phyloP scores from a whole-genome alignment of 2,797 vertebrate species.

The Eulemur albifrons region DNA sequence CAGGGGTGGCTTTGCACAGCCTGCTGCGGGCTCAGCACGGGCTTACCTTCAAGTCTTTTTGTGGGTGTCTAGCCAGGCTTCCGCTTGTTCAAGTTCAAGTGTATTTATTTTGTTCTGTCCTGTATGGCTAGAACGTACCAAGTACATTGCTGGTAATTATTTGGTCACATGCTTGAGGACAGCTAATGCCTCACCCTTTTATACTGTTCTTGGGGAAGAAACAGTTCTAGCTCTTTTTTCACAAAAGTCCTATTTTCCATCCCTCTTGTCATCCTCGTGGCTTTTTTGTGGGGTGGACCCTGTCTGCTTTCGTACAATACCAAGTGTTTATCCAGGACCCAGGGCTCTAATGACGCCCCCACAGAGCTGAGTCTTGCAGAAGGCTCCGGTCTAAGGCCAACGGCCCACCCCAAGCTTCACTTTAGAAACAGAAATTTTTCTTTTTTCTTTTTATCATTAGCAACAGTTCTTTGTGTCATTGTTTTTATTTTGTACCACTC shows the following conservation, averaged over 20 bases:
- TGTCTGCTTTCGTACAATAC: background rate
- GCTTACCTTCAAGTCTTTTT: background rate
- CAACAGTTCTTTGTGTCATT: background rate
- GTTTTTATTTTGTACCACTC: background rate
- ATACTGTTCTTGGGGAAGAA: background rate
- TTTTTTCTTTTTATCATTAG: background rate
- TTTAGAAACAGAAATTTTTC: too few species aligned
- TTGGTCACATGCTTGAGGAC: background rate
- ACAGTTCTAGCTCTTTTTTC: background rate
- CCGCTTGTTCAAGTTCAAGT: background rate
- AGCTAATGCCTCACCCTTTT: background rate
- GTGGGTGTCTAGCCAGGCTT: background rate
- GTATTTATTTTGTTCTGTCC: background rate
- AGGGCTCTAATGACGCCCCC: background rate
- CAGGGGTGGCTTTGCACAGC: too few species aligned
- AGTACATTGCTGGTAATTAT: background rate
- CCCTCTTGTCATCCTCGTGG: background rate
- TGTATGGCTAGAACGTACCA: background rate
- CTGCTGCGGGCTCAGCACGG: rapidly evolving
- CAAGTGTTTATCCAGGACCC: background rate
- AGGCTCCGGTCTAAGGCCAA: rapidly evolving
- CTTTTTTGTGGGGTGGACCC: background rate
- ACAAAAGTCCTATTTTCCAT: background rate
- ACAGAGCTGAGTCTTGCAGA: background rate
- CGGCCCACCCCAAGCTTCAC: background rate